Evolutionary conservation across 2,113 vertebrate species (phyloP), one percentile per base, ranked within the genome.

Genomic region (Albula glossodonta): DNA sequence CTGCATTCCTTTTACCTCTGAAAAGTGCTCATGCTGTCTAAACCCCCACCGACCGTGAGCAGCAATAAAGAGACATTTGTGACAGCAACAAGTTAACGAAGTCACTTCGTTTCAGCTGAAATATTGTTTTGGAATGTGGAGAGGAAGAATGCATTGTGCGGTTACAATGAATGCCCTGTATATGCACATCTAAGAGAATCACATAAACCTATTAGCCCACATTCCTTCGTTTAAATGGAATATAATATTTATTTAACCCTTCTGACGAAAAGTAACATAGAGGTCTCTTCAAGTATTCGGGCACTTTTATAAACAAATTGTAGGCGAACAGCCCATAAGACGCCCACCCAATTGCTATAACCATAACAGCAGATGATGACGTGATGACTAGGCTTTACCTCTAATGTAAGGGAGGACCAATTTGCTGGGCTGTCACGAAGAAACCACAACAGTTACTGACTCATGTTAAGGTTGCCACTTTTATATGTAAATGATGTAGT

Each of bases 1-100:
- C 80, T n/a, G 74, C 89, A 91, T 92, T 92, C 90, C 90, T 90
- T 41, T 41, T 15, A 0, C 2, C 80, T 4, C 6, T 9, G 80
- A 19, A 81, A 25, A 53, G 80, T 22, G 80, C 25, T 53, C 51
- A 12, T 81, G 80, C 51, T 8, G 17, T 51, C 22, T 25, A n/a
- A 17, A 17, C 85, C 81, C 83, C 87, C 85, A 88, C 66, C 89
- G 86, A 63, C 87, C 22, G 56, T 5, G 2, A 66, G 66, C 31
- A 48, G 7, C 11, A 83, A 22, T 66, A 57, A 56, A 25, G 10
- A 48, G 80, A 25, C 78, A 50, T 83, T 66, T 63, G 81, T 19
- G 60, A 83, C 11, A 49, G 57, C 31, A 63, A 31, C 78, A 81
- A 74, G 50, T 81, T 53, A 81, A 22, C 80, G 50, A 49, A 79